phyloP scores from a whole-genome alignment of 1,140 invertebrate species.

The Pissodes strobi region DNA sequence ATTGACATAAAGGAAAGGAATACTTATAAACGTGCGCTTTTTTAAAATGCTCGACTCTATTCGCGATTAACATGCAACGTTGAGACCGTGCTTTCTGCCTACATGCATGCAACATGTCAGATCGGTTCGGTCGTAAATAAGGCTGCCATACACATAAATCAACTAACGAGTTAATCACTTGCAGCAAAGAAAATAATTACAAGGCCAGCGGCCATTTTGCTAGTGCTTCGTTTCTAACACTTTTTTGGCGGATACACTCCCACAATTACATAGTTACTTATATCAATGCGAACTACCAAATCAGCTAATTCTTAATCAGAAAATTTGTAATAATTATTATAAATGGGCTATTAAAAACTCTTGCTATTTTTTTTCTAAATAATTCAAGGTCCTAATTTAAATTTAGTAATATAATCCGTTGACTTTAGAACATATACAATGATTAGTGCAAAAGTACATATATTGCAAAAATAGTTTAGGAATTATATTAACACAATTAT shows the following conservation, averaged over 20 bases:
- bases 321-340: no score
- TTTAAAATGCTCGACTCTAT: constrained; percentile 33
- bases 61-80: constrained; percentile 54
- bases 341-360: no score
- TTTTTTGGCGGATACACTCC: constrained; percentile 16
- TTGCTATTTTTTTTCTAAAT: no score
- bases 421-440: no score
- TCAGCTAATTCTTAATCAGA: no score
- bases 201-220: constrained; percentile 51
- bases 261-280: background rate
- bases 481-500: no score
- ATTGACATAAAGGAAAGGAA: constrained; percentile 31
- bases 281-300: no score
- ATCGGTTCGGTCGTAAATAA: constrained; percentile 50
- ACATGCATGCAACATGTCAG: constrained; percentile 55
- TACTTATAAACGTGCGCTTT: constrained; percentile 37
- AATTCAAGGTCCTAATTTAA: no score
- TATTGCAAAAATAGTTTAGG: no score
- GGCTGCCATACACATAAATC: constrained; percentile 52
- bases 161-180: constrained; percentile 56
- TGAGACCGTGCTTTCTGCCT: constrained; percentile 52
- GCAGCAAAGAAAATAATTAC: constrained; percentile 54
- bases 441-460: no score
- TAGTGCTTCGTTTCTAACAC: constrained; percentile 34
- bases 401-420: no score